Evolutionary conservation across 2,888 invertebrate species (phyloP), one percentile per base, ranked within the genome.

Genomic region (Agrotis ipsilon): DNA sequence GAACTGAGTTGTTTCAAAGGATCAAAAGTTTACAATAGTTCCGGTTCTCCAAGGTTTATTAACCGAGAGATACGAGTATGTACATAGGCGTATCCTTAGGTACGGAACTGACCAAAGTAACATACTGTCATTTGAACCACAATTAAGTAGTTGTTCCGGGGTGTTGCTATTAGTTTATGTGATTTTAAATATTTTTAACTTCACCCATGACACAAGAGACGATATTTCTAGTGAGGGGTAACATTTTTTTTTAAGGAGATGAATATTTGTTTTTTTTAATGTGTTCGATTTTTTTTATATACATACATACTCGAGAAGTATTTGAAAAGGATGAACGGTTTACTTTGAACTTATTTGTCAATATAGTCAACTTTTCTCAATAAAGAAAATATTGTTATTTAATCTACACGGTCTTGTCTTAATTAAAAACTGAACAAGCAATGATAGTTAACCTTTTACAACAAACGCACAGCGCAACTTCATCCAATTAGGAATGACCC

Each of bases 401-500:
- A 21, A 51, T 48, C n/a, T 18, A 19, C 48, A 43, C n/a, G 11
- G 39, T 46, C 14, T 45, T 48, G 21, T 13, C 19, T 13, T 21
- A 52, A 19, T 57, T 52, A 45, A 55, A 24, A 78, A 59, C 48
- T 32, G 45, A 21, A 45, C 51, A 57, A n/a, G 16, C 18, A 43
- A 24, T 32, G 21, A 65, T 54, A 46, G 27, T 59, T 49, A 57
- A 62, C 64, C 61, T 75, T 70, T 75, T 45, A 48, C 82, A 72
- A 80, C 72, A 81, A 77, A 83, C 75, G 54, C 18, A 59, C 43
- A 77, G 76, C 69, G 48, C 59, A 78, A 81, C 68, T 72, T 86
- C 72, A 88, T 87, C 85, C 83, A 87, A 89, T 87, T 88, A 87
- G 71, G 77, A 62, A 61, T 78, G 80, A 81, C 79, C 80, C 66